Base-by-base conservation (phyloP, 2,888 invertebrate species). In the Xestia xanthographa region DNA sequence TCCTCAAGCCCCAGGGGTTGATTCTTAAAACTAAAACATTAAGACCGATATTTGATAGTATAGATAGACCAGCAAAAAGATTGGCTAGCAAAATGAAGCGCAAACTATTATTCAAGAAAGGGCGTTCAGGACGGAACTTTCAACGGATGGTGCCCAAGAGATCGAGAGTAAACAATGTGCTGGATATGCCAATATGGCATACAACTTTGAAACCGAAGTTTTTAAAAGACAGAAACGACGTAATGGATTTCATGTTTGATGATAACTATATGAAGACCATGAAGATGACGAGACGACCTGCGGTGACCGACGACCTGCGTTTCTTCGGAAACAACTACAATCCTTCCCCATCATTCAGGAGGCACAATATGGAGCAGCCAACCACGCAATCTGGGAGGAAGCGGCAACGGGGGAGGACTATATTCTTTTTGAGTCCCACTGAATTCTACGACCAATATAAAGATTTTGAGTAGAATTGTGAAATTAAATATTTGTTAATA, bases 341-440 rank as follows among this genome's bases (percentile, higher is more conserved):
- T 5, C 86, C 84, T 9, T 72, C 79, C 2, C 22, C 84, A 45
- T 86, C 84, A 58, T 78, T 84, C 50, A 83, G 76, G 38, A 86
- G 75, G 34, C 60, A 12, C 1, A 43, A 75, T 63, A 9, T 62
- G 41, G 75, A 83, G 22, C 50, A 72, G 0, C 71, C 82, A 11
- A 86, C 86, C 9, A 72, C 81, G 12, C 84, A 73, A 0, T 79
- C 85, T 5, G 71, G 14, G 63, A 87, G 76, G 20, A 90, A 89
- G 1, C 89, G 75, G 70, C 88, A 92, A 74, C 84, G 88, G 48
- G 88, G 92, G 66, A 91, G 91, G 80, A 95, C 95, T 0, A 91
- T 96, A 77, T 95, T 95, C 87, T 96, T 95, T 85, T 89, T 94
- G 75, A 96, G 95, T 78, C 96, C 96, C 0, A 95, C 95, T 41